Evolutionary conservation across 2,888 invertebrate species (phyloP).

Genomic region (Sinhomidia bicolor): DNA sequence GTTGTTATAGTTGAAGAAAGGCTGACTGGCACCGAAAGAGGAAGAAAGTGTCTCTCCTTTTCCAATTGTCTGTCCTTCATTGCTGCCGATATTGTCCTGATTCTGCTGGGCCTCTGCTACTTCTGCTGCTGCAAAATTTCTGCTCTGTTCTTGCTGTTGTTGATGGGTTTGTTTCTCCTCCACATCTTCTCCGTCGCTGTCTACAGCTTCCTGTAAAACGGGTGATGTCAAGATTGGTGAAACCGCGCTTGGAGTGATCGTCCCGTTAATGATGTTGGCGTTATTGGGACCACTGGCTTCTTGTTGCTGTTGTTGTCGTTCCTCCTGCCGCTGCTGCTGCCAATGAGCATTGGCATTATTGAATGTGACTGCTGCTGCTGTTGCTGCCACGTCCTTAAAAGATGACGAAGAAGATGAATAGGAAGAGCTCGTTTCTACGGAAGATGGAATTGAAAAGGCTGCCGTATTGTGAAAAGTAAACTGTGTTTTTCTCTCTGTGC

Average conservation of each 20-base stretch:
- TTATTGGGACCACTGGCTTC: conserved; percentile 38
- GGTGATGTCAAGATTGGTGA: conserved; percentile 57
- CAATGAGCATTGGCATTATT: conserved; percentile 30
- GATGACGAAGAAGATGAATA: conserved; percentile 58
- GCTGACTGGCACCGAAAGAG: conserved; percentile 19
- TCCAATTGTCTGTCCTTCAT: conserved; percentile 21
- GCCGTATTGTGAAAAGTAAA: conserved; percentile 3
- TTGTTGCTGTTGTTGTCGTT: background rate
- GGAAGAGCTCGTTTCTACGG: conserved; percentile 27
- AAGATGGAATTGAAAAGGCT: conserved; percentile 39
- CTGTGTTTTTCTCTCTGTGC: conserved; percentile 25
- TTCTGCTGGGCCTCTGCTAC: background rate
- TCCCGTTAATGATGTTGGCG: conserved; percentile 44
- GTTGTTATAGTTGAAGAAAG: conserved; percentile 36
- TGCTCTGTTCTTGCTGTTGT: conserved; percentile 11
- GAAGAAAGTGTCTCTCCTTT: conserved; percentile 7
- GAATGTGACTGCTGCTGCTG: conserved; percentile 30
- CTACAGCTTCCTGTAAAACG: conserved; percentile 54
- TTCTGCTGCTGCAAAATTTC: background rate
- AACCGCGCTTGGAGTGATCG: conserved; percentile 46
- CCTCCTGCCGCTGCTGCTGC: conserved; percentile 28
- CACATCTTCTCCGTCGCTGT: conserved; percentile 25
- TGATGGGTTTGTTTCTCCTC: conserved; percentile 22
- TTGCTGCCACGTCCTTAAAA: conserved; percentile 8
- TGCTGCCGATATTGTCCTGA: conserved; percentile 19